These are phyloP conservation scores for Ganaspis brasiliensis DNA, from an alignment of 2,888 invertebrate species.

Conservation along the genomic window DNA sequence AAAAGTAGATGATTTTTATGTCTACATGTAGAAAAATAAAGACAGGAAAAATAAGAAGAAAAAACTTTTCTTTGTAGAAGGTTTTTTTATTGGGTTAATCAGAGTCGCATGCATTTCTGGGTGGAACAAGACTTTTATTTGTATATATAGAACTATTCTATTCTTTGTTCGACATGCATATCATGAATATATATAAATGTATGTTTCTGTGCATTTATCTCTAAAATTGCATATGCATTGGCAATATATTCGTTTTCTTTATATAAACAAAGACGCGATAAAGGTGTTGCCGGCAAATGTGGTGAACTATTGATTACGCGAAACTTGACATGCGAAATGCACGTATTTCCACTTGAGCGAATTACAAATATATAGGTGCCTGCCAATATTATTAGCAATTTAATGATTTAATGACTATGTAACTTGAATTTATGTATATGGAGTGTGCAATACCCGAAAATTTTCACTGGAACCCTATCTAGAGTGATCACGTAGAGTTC, in stretches of 20 bases:
- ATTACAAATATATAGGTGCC: slow-evolving; percentile 20
- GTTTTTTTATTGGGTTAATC: background rate
- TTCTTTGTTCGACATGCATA: slow-evolving; percentile 1
- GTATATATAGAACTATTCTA: slow-evolving; percentile 1
- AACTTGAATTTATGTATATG: background rate
- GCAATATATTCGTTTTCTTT: background rate
- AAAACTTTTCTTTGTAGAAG: too few species aligned
- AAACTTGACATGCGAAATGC: slow-evolving; percentile 30
- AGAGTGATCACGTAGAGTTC: background rate
- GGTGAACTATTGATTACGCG: slow-evolving; percentile 34
- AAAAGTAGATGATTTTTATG: too few species aligned
- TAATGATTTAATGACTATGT: background rate
- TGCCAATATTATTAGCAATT: background rate
- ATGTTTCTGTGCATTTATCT: background rate
- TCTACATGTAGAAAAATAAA: too few species aligned
- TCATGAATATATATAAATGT: slow-evolving; percentile 1
- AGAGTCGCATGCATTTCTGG: slow-evolving; percentile 1
- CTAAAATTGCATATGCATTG: background rate
- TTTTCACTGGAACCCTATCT: background rate
- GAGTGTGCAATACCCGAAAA: background rate
- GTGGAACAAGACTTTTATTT: background rate
- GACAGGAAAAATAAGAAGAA: too few species aligned
- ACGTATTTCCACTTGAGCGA: background rate
- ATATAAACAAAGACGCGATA: slow-evolving; percentile 16
- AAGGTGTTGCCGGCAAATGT: slow-evolving; percentile 8